Evolutionary conservation across 2,797 vertebrate species (phyloP).

Genomic region (Podarcis lilfordi): DNA sequence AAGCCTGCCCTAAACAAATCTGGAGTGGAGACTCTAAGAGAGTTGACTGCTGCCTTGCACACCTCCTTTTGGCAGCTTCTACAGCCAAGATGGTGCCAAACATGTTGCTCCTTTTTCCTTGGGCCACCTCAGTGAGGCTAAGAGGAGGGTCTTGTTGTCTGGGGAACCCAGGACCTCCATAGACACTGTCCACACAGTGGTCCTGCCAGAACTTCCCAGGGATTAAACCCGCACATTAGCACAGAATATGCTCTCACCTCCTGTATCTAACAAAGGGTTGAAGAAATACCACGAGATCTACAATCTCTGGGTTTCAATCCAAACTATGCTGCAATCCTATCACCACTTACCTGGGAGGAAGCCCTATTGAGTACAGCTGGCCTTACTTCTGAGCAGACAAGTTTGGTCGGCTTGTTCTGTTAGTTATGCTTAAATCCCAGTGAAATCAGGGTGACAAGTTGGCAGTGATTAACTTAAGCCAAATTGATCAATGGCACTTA

Average conservation of each 20-base stretch:
- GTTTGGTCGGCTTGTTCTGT: not conserved
- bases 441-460: not conserved
- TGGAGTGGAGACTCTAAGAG: too few species aligned
- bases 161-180: too few species aligned
- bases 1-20: too few species aligned
- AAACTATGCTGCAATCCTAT: not conserved
- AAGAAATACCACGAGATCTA: not conserved
- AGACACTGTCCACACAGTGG: not conserved
- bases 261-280: not conserved
- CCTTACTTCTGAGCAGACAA: not conserved
- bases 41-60: too few species aligned
- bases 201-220: too few species aligned
- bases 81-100: too few species aligned
- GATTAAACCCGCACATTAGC: too few species aligned
- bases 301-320: not conserved
- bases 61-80: too few species aligned
- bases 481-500: not conserved
- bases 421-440: not conserved
- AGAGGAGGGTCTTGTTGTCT: too few species aligned
- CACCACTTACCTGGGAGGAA: not conserved
- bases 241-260: not conserved
- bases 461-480: not conserved
- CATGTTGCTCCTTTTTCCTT: too few species aligned
- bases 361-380: not conserved
- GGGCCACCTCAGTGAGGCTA: too few species aligned